Base-by-base conservation (phyloP, 2,797 vertebrate genomes). In the Amblyopsis hoosieri region DNA sequence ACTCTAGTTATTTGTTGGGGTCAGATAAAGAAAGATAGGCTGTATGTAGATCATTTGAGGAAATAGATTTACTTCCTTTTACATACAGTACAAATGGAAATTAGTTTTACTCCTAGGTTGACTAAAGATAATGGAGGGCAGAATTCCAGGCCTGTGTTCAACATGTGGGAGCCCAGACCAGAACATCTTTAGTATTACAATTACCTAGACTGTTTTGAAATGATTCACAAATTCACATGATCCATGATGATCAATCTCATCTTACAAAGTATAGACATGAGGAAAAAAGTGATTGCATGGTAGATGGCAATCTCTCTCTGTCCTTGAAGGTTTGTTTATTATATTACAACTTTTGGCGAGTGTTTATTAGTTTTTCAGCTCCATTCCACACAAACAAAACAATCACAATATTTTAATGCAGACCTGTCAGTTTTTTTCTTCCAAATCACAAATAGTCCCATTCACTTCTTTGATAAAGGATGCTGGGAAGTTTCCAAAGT, bases 101-200 rank as follows among this genome's bases (percentile, higher is more conserved):
- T 67, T 66, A 79, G 69, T 73, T 79, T 72, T 68, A 80, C 75
- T 87, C 68, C 77, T 58, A 60, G 64, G 69, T 60, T 82, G 85
- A 85, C 86, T 56, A 84, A 78, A 84, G 77, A 83, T 75, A 78
- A 84, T 75, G 74, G 78, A 58, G 29, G 4, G 67, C 0, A 72
- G 84, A 85, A 87, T 78, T 79, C 78, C 78, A 84, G 65, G 72
- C 74, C 89, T 89, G 83, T 81, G 70, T 56, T 66, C 55, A 65
- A 72, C 60, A 67, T 59, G 60, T 11, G 15, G 23, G 67, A 64
- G 68, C 63, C 76, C 67, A 17, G 79, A 80, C 12, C 12, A 0
- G 45, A 48, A 46, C 66, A 63, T 62, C 64, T 83, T 80, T 72
- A 59, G 57, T 60, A 72, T 67, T 49, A 66, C 77, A 73, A 81